These are phyloP conservation scores for Erythrocercus mccallii DNA, from an alignment of 2,113 vertebrate genomes.

Conservation along the genomic window DNA sequence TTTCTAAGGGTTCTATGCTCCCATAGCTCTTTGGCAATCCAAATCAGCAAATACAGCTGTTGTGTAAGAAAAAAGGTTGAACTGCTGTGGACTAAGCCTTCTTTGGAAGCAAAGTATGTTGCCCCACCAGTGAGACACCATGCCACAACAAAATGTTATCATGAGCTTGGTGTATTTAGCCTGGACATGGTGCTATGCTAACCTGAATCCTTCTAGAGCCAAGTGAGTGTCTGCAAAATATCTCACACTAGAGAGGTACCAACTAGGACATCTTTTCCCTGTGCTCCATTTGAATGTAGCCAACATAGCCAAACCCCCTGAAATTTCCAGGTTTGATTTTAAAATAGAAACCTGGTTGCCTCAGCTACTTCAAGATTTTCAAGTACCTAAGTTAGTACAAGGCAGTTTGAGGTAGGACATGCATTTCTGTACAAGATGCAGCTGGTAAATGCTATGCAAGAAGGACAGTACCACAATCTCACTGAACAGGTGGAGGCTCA, in stretches of 20 bases:
- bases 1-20: not conserved
- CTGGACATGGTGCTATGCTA: not conserved
- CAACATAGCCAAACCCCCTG: not conserved
- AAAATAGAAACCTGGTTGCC: not conserved
- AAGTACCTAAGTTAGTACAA: not conserved
- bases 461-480: not conserved
- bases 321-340: not conserved
- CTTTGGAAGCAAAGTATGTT: not conserved
- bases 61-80: not conserved
- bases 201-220: not conserved
- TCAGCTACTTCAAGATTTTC: not conserved
- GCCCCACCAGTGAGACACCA: not conserved
- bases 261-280: not conserved
- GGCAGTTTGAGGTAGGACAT: not conserved
- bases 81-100: not conserved
- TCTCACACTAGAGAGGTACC: not conserved
- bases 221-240: not conserved
- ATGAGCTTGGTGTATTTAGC: not conserved
- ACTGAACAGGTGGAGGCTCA: not conserved
- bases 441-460: not conserved
- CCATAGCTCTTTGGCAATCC: not conserved
- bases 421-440: not conserved
- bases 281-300: not conserved
- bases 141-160: not conserved
- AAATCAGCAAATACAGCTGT: not conserved